Conservation (phyloP, 1,140 invertebrate genomes). For the Saccostrea cuccullata region DNA sequence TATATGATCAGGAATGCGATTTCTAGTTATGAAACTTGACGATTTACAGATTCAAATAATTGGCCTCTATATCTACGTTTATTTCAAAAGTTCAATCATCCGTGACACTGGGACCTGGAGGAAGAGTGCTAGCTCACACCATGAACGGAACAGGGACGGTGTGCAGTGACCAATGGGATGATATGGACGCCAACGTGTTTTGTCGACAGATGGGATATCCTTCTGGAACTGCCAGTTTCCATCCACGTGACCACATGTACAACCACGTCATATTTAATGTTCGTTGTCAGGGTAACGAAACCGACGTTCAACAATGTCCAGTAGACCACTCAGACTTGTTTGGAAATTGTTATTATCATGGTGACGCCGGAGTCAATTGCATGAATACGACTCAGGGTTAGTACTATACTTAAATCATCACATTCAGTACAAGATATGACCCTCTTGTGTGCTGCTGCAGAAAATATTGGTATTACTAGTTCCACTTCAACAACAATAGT, state of each 20-base stretch:
- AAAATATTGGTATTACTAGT: too few species aligned
- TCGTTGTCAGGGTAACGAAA: neutral
- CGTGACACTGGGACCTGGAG: neutral
- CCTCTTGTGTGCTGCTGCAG: too few species aligned
- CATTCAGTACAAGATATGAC: neutral
- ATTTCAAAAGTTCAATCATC: neutral
- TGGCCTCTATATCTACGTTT: neutral
- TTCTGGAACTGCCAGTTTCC: neutral
- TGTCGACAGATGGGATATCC: constrained; percentile 29
- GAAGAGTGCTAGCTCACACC: neutral
- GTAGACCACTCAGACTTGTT: neutral
- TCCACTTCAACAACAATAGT: too few species aligned
- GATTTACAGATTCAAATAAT: too few species aligned
- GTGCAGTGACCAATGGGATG: neutral
- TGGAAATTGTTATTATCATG: neutral
- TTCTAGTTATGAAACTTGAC: neutral
- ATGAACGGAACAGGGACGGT: neutral
- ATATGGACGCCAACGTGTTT: neutral
- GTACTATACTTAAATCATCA: neutral
- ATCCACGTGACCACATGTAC: neutral
- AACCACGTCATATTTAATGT: neutral
- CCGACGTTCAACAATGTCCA: neutral
- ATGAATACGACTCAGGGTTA: neutral
- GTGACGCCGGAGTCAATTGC: neutral
- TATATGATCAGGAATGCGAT: neutral